Base-by-base conservation (phyloP, 2,888 invertebrate species). In the Buathra laborator region DNA sequence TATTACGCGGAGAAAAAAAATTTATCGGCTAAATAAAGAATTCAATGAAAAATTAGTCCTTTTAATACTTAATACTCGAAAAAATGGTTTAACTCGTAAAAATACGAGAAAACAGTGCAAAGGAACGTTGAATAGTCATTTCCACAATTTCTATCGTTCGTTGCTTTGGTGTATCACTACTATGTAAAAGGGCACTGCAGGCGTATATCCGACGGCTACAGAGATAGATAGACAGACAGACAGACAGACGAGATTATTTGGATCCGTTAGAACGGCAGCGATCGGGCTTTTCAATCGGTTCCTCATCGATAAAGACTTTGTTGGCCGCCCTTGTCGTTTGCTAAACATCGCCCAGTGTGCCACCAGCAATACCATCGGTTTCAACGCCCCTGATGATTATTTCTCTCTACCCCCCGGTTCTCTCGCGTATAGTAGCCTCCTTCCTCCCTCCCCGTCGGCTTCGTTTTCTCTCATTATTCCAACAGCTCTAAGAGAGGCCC, bases 221-320 rank as follows among this genome's bases (percentile, higher is more conserved):
- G 37, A 37, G 9, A 37, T 29, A 56, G 44, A 37, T 66, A 32
- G 75, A 62, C 70, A 56, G 77, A 19, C 66, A 16, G 51, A 53
- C 64, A 62, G 19, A 37, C 75, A 14, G 48, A 59, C 67, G 68
- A 71, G 76, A 89, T 90, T 90, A 91, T 90, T 90, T 88, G 88
- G 89, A 89, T 90, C 88, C 81, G 81, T 86, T 84, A 89, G 89
- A 90, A 91, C 88, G 86, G 90, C 84, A 87, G 89, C 90, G 90
- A 90, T 91, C 89, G 89, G 10, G 90, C 91, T 89, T 91, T 91
- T 91, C 90, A 89, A 90, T 90, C 90, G 89, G 56, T 87, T 89
- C 88, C 90, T 90, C 89, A 87, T 89, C 91, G 90, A 91, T 89
- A 91, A 91, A 91, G 91, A 90, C 91, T 89, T 90, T 90, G 91